Evolutionary conservation across 2,797 vertebrate species (phyloP).

Genomic region (Salarias fasciatus): DNA sequence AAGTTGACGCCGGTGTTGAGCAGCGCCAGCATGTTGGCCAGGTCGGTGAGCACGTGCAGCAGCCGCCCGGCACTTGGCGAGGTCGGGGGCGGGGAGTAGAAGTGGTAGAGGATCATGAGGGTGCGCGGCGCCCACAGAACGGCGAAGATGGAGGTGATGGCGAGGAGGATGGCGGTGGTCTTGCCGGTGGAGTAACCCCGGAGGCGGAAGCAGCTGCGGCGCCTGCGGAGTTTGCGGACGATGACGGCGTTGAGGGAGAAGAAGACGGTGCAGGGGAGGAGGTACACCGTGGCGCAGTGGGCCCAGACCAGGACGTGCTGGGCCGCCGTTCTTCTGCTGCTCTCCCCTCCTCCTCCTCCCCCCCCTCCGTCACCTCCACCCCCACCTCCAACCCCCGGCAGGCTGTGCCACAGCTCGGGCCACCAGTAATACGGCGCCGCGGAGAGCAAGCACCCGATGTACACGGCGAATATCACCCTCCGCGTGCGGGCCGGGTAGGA

Average conservation of each 20-base stretch:
- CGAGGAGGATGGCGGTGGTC: slow-evolving; percentile 94
- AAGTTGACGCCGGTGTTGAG: slow-evolving; percentile 98
- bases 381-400: slow-evolving; percentile 53
- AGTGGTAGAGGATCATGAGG: slow-evolving; percentile 93
- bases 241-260: slow-evolving; percentile 94
- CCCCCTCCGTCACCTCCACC: slow-evolving; percentile 43
- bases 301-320: slow-evolving; percentile 94
- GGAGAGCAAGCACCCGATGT: slow-evolving; percentile 90
- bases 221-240: slow-evolving; percentile 88
- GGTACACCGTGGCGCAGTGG: slow-evolving; percentile 93
- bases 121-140: slow-evolving; percentile 94
- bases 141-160: slow-evolving; percentile 95
- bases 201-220: slow-evolving; percentile 92
- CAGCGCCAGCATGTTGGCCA: slow-evolving; percentile 95
- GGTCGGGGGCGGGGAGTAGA: slow-evolving; percentile 88
- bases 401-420: slow-evolving; percentile 95
- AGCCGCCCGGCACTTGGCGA: slow-evolving; percentile 85
- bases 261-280: slow-evolving; percentile 95
- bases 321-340: slow-evolving; percentile 79
- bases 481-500: slow-evolving; percentile 95
- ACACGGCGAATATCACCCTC: slow-evolving; percentile 91
- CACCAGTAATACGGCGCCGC: slow-evolving; percentile 97
- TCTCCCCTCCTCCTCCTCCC: slow-evolving; percentile 39
- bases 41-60: slow-evolving; percentile 88
- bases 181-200: slow-evolving; percentile 95